Evolutionary conservation across 2,797 vertebrate genomes (phyloP).

Genomic region (Chelon auratus): DNA sequence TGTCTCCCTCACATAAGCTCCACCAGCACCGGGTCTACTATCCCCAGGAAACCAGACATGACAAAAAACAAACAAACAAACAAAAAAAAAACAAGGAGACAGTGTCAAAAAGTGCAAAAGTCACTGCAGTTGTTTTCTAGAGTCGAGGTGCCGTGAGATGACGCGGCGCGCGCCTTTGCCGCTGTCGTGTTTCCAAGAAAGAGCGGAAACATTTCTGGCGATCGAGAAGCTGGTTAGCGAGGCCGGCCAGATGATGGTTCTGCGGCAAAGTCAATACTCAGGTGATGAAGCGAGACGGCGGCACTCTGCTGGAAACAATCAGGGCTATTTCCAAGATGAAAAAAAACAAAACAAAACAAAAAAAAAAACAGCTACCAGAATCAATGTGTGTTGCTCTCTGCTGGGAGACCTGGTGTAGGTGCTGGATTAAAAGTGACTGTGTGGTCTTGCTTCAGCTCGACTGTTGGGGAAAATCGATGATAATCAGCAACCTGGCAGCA

Average conservation of each 20-base stretch:
- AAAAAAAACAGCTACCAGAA: slow-evolving; percentile 18
- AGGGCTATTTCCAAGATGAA: slow-evolving; percentile 54
- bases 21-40: slow-evolving; percentile 22
- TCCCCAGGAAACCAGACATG: slow-evolving; percentile 19
- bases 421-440: slow-evolving; percentile 43
- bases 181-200: slow-evolving; percentile 8
- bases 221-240: slow-evolving; percentile 17
- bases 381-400: slow-evolving; percentile 49
- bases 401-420: slow-evolving; percentile 11
- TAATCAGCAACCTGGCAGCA: slow-evolving; percentile 34
- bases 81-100: slow-evolving; percentile 33
- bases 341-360: too few species aligned
- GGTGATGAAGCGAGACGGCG: slow-evolving; percentile 43
- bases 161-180: neutral
- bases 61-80: slow-evolving; percentile 33
- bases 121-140: slow-evolving; percentile 5
- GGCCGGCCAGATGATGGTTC: slow-evolving; percentile 12
- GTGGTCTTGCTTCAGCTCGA: slow-evolving; percentile 6
- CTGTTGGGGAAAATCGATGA: slow-evolving; percentile 31
- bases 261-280: slow-evolving; percentile 40
- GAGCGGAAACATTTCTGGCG: slow-evolving; percentile 23
- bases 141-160: neutral
- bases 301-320: slow-evolving; percentile 46
- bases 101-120: slow-evolving; percentile 33
- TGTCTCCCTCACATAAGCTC: slow-evolving; percentile 58